Evolutionary conservation across 1,140 invertebrate genomes (phyloP), one percentile per base, ranked within the genome.

Genomic region (Trichonephila clavata): DNA sequence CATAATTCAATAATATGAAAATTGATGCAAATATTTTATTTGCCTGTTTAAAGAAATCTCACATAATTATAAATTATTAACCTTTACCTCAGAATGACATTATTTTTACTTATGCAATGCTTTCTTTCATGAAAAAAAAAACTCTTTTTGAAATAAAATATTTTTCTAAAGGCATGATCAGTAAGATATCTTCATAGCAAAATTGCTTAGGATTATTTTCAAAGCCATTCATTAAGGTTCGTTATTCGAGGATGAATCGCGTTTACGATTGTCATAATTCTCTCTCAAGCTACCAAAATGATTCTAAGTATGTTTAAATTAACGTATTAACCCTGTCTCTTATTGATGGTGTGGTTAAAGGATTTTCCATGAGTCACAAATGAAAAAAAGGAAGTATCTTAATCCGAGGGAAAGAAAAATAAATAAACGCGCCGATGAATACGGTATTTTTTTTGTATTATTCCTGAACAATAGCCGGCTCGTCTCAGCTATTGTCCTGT

Each of bases 401-500:
- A 92, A 65, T 92, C 77, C 89, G 24, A 32, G 13, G 50, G 61
- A 50, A 84, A 61, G 50, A 63, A 63, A 84, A 84, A 50, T 13
- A 32, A 32, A 84, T 83, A 80, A 84, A 92, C 80, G 59, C 80
- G 77, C 57, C 80, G 61, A 92, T 92, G 91, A 92, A 92, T 92
- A n/a, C 77, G 24, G 39, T 39, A 20, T 86, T 86, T 90, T n/a
- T 90, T 84, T 86, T 86, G 68, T 92, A 32, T n/a, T 21, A 63
- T 86, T 77, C 50, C 63, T 32, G 60, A 92, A 92, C 91, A 92
- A 92, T 92, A n/a, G 83, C 43, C 16, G 91, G 27, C 81, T 92
- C 61, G 60, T 92, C 83, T 92, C 32, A 71, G 91, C 91, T 59
- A 92, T 92, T 92, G 91, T 92, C 63, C 81, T 68, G 32, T 60